Conservation (phyloP, 2,888 invertebrate species). For the Noctua comes region DNA sequence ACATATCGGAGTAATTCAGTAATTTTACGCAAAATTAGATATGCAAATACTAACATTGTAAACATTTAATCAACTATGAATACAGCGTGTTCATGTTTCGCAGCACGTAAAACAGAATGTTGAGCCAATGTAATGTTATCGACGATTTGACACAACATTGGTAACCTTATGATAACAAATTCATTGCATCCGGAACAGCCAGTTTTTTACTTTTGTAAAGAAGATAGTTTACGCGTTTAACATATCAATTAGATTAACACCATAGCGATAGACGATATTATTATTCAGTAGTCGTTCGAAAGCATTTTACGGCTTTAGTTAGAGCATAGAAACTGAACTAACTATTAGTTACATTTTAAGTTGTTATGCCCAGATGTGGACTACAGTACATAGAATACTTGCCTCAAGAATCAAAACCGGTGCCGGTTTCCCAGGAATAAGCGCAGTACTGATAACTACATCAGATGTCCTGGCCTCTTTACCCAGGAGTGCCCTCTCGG, state of each 20-base stretch:
- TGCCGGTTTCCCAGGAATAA: slow-evolving; percentile 96
- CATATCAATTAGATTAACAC: not conserved
- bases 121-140: slow-evolving; percentile 17
- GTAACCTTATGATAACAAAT: slow-evolving; percentile 30
- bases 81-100: not conserved
- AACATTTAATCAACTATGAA: not conserved
- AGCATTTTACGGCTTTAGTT: not conserved
- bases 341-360: not conserved
- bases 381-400: slow-evolving; percentile 21
- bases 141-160: slow-evolving; percentile 15
- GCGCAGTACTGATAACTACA: slow-evolving; percentile 96
- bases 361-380: not conserved
- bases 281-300: not conserved
- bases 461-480: slow-evolving; percentile 96
- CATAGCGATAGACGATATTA: not conserved
- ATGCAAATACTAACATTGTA: not conserved
- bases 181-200: slow-evolving; percentile 1
- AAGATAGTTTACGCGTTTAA: slow-evolving; percentile 22
- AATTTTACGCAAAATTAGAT: not conserved
- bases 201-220: not conserved
- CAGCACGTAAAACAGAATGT: slow-evolving; percentile 2
- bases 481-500: slow-evolving; percentile 96
- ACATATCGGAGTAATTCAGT: no score
- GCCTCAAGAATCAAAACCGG: slow-evolving; percentile 95
- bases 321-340: not conserved